phyloP scores from a whole-genome alignment of 2,113 vertebrate genomes.

The Delphinus delphis region DNA sequence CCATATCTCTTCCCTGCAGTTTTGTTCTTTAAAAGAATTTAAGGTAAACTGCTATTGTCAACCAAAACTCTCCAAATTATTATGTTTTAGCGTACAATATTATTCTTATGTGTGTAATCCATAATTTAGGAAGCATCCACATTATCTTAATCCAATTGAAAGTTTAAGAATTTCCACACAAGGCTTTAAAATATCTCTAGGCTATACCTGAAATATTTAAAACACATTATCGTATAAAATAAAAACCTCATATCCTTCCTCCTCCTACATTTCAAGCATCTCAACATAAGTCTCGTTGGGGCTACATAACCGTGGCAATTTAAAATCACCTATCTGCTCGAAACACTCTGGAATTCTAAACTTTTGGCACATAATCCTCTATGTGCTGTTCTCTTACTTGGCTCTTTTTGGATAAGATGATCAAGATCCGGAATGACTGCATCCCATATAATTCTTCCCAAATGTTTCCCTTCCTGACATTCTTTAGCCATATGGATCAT shows the following conservation, averaged over 20 bases:
- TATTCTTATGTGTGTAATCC: background rate
- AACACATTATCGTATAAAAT: background rate
- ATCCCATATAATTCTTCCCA: constrained; percentile 29
- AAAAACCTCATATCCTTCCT: background rate
- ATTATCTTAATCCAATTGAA: background rate
- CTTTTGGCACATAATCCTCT: constrained; percentile 14
- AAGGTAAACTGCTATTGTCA: background rate
- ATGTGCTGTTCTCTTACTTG: constrained; percentile 54
- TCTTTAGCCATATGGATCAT: constrained; percentile 56
- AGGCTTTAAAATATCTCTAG: background rate
- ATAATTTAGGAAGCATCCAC: background rate
- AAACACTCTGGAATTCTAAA: background rate
- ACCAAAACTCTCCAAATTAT: background rate
- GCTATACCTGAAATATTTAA: background rate
- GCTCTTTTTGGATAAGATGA: constrained; percentile 29
- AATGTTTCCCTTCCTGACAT: constrained; percentile 70
- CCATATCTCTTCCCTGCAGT: no score
- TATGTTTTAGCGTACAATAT: background rate
- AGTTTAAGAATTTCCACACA: background rate
- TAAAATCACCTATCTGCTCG: constrained; percentile 48
- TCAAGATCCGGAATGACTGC: constrained; percentile 49
- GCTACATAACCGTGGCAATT: background rate
- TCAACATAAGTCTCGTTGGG: background rate
- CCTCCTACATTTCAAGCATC: background rate
- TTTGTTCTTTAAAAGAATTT: constrained; percentile 6